Evolutionary conservation across 2,113 vertebrate species (phyloP).

Genomic region (Ctenomys sociabilis): DNA sequence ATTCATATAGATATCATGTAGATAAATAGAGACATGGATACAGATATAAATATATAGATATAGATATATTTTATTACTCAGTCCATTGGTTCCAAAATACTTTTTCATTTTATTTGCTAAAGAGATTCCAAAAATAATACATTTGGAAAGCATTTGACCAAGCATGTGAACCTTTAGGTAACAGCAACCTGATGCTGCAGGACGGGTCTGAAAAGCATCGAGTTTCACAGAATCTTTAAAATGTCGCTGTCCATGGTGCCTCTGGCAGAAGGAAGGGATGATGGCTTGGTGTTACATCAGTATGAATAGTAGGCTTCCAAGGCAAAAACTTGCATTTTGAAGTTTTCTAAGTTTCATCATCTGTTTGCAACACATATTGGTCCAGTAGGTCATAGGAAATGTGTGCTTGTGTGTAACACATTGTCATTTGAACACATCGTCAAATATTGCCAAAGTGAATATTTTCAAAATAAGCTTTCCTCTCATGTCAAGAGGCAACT

Average conservation of each 20-base stretch:
- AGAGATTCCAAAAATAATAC: not conserved
- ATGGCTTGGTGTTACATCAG: fast-evolving
- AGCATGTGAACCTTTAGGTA: not conserved
- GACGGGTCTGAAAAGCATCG: not conserved
- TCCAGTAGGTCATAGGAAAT: not conserved
- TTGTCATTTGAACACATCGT: not conserved
- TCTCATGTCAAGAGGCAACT: not conserved
- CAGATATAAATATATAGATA: not conserved
- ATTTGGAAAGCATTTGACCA: not conserved
- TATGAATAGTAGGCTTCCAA: not conserved
- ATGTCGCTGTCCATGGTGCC: not conserved
- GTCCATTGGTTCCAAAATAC: not conserved
- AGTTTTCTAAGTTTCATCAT: not conserved
- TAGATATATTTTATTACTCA: not conserved
- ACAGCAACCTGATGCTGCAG: fast-evolving
- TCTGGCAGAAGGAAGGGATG: not conserved
- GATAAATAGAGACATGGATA: not conserved
- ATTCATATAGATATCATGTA: not conserved
- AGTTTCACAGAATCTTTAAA: not conserved
- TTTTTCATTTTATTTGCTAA: not conserved
- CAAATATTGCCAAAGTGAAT: not conserved
- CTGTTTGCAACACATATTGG: not conserved
- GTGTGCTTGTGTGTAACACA: not conserved
- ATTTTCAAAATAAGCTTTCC: not conserved
- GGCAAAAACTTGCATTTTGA: not conserved